Percentiles rank a stretch among this genome's conserved stretches.
Evolutionary conservation across 2,113 vertebrate species (phyloP).

Genomic region (Daphoenositta chrysoptera): DNA sequence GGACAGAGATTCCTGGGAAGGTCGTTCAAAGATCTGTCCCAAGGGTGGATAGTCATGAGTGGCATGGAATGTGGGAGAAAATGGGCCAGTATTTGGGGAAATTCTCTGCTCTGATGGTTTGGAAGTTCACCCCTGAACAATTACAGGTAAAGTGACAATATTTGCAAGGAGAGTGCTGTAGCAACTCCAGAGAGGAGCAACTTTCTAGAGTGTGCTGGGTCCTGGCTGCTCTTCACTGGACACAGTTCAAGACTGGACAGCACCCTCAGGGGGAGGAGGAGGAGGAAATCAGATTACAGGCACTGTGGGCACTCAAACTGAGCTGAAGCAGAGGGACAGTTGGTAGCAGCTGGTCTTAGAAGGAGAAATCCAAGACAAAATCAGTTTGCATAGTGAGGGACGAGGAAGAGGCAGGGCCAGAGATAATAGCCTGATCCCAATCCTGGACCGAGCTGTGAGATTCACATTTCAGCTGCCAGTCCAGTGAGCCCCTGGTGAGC

Average conservation of each 20-base stretch:
- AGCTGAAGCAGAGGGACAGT: neutral
- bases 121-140: neutral
- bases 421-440: neutral
- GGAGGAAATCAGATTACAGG: neutral
- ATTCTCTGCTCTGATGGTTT: neutral
- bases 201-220: neutral
- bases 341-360: neutral
- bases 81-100: neutral
- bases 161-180: neutral
- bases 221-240: neutral
- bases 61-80: neutral
- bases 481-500: neutral
- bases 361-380: neutral
- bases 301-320: neutral
- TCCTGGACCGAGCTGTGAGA: accelerated
- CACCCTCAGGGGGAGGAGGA: neutral
- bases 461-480: accelerated
- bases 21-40: neutral
- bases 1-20: neutral
- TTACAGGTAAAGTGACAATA: neutral
- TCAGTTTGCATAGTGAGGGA: neutral
- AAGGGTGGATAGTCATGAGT: neutral
- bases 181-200: neutral
- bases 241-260: neutral
- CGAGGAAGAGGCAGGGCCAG: neutral